Base-by-base conservation (phyloP, 2,888 invertebrate species). In the Drosophila affinis region DNA sequence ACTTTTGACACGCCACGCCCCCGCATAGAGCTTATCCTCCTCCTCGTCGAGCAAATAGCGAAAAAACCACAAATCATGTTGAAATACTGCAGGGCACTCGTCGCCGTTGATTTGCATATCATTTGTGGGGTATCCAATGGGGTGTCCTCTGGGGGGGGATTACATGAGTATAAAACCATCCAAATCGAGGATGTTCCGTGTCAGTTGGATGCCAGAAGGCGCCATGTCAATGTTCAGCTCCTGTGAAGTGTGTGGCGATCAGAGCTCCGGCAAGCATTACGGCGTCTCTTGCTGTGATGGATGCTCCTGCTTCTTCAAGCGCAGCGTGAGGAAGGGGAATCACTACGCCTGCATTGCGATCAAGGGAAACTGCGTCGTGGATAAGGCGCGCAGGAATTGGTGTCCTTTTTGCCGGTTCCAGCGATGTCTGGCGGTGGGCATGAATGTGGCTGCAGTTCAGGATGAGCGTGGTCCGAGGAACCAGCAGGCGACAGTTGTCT, bases 221-320 rank as follows among this genome's bases (percentile, higher is more conserved):
- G 39, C 39, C 65, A 77, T 82, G 82, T 85, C 87, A 34, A 55
- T 71, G 6, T 72, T 71, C 21, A 82, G 68, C 48, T 65, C 68
- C 32, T 97, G 97, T 87, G 94, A 94, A 87, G 96, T 97, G 34
- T 97, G 97, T 83, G 96, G 96, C 0, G 96, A 97, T 92, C 94
- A 95, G 86, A 96, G 96, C 24, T 96, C 95, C 82, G 97, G 97
- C 1, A 96, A 96, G 90, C 97, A 97, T 89, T 97, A 97, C 87
- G 97, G 97, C 0, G 95, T 96, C 14, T 95, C 94, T 90, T 96
- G 96, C 87, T 97, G 97, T 91, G 97, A 97, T 89, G 97, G 97
- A 0, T 97, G 97, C 90, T 96, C 96, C 57, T 97, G 97, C 86
- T 97, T 97, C 91, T 97, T 97, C 92, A 97, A 97, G 91, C 93